phyloP scores from a whole-genome alignment of 2,113 vertebrate genomes.

The Platysteira castanea region DNA sequence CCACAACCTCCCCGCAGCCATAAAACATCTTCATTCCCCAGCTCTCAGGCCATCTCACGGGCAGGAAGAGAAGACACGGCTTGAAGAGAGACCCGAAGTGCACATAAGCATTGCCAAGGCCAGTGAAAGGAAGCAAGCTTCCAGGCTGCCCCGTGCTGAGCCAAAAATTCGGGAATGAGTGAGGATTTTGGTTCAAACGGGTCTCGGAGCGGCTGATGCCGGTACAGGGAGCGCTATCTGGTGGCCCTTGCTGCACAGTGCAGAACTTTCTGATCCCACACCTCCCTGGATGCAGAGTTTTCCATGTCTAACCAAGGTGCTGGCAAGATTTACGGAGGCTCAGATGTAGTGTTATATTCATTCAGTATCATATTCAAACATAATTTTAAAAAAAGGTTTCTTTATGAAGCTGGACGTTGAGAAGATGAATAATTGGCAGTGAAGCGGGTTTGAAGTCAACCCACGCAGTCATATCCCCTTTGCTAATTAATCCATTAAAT shows the following conservation, averaged over 20 bases:
- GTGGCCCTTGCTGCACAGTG: background rate
- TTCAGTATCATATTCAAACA: background rate
- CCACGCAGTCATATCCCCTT: accelerated
- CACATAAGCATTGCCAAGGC: background rate
- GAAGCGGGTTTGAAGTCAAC: background rate
- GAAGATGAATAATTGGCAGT: background rate
- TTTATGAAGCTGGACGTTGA: background rate
- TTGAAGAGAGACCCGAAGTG: background rate
- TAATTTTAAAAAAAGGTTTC: background rate
- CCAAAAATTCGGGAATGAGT: accelerated
- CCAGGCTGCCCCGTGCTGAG: background rate
- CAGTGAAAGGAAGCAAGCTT: background rate
- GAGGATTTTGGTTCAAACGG: background rate
- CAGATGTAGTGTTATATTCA: background rate
- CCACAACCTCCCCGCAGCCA: background rate
- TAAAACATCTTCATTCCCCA: background rate
- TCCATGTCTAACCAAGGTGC: background rate
- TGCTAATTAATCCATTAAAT: background rate
- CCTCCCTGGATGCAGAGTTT: background rate
- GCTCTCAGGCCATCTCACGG: accelerated
- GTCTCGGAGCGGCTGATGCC: background rate
- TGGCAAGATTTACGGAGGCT: background rate
- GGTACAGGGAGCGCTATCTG: constrained; percentile 27
- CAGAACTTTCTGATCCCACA: background rate
- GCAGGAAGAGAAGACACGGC: background rate